These are phyloP conservation scores for Gastrophryne carolinensis DNA, from an alignment of 2,797 vertebrate species.

Conservation along the genomic window DNA sequence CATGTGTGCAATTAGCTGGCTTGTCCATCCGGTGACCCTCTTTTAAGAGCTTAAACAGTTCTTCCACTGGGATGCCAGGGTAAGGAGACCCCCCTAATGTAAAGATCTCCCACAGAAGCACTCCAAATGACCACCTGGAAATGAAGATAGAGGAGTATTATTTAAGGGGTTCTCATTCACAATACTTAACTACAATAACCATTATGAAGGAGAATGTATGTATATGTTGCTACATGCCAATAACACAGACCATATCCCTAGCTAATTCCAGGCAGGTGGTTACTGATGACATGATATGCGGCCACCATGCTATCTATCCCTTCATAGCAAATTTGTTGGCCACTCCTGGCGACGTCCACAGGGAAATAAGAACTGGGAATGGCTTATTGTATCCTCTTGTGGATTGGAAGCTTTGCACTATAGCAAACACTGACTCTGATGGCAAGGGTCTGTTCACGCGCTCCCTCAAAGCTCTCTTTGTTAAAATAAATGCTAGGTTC, in stretches of 20 bases:
- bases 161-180: too few relatives aligned
- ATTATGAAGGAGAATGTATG: too few relatives aligned
- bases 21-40: slow-evolving; percentile 99
- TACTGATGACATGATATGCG: too few relatives aligned
- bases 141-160: slow-evolving; percentile 51
- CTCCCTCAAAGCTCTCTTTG: slow-evolving; percentile 69
- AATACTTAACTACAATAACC: too few relatives aligned
- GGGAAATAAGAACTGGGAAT: too few relatives aligned
- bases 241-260: too few relatives aligned
- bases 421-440: slow-evolving; percentile 76
- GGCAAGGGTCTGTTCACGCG: slow-evolving; percentile 73
- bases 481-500: slow-evolving; percentile 66
- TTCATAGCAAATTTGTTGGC: too few relatives aligned
- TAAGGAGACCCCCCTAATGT: slow-evolving; percentile 95
- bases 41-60: slow-evolving; percentile 97
- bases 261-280: too few relatives aligned
- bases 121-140: slow-evolving; percentile 95
- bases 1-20: slow-evolving; percentile 94
- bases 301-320: too few relatives aligned
- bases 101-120: slow-evolving; percentile 98
- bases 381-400: too few relatives aligned
- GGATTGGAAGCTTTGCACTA: slow-evolving; percentile 63
- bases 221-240: too few relatives aligned
- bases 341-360: too few relatives aligned
- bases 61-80: slow-evolving; percentile 95